Evolutionary conservation across 2,888 invertebrate species (phyloP).

Genomic region (Microctonus brassicae): DNA sequence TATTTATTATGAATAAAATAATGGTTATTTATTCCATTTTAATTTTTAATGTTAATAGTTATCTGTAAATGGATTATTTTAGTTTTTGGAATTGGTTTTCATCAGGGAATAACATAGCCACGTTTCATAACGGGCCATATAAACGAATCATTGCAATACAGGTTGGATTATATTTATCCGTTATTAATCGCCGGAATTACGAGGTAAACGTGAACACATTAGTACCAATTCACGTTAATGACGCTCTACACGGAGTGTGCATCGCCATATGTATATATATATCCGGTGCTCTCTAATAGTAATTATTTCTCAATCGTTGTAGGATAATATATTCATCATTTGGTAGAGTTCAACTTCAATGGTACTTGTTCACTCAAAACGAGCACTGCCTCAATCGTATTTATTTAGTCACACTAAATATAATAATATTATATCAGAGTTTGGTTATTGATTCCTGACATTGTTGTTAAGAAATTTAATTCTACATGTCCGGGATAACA

Average conservation of each 20-base stretch:
- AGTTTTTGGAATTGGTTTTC: neutral
- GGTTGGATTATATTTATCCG: conserved; percentile 15
- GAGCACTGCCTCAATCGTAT: neutral
- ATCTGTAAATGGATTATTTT: neutral
- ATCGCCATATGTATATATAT: neutral
- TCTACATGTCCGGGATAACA: too few relatives aligned
- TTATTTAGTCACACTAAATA: too few relatives aligned
- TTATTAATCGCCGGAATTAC: conserved; percentile 28
- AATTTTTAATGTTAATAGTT: neutral
- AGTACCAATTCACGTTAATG: conserved; percentile 23
- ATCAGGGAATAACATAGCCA: neutral
- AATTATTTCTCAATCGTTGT: conserved; percentile 20
- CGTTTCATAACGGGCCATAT: conserved; percentile 11
- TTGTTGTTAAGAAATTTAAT: too few relatives aligned
- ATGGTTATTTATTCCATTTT: neutral
- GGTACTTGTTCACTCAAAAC: neutral
- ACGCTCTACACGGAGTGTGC: neutral
- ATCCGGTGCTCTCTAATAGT: neutral
- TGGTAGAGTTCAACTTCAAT: neutral
- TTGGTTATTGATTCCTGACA: too few relatives aligned
- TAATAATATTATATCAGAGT: too few relatives aligned
- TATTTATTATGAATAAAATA: neutral
- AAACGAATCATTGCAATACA: conserved; percentile 3
- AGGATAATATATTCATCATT: conserved; percentile 11
- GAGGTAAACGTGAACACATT: conserved; percentile 20